These are phyloP conservation scores for Melanchra persicariae DNA, from an alignment of 2,888 invertebrate genomes.

Conservation along the genomic window DNA sequence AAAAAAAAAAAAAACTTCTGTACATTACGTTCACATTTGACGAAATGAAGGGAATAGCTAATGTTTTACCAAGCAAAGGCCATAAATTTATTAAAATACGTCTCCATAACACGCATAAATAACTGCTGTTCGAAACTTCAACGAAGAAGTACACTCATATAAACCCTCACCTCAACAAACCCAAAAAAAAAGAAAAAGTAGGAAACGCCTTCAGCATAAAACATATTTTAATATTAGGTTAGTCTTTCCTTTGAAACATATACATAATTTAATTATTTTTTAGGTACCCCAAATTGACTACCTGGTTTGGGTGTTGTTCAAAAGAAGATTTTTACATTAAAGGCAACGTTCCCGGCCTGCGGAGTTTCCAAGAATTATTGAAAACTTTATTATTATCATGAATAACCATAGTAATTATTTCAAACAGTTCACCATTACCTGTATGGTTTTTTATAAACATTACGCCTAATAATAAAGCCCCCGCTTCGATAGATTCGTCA, in stretches of 20 bases:
- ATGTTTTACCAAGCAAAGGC: no score
- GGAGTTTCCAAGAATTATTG: conserved; percentile 55
- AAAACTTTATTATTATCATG: conserved; percentile 34
- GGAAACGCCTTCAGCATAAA: neutral
- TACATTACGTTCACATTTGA: no score
- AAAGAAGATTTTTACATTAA: conserved; percentile 76
- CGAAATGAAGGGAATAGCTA: no score
- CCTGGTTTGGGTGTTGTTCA: conserved; percentile 75
- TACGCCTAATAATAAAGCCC: no score
- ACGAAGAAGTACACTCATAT: neutral
- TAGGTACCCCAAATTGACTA: conserved; percentile 77
- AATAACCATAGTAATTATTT: conserved; percentile 9
- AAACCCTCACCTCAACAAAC: neutral
- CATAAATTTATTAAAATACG: no score
- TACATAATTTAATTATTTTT: conserved; percentile 47
- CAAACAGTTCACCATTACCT: neutral
- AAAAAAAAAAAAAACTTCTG: no score
- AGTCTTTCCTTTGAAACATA: neutral
- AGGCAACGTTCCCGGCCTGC: conserved; percentile 68
- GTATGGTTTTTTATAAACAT: neutral
- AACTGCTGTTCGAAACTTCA: neutral
- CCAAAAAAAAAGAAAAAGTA: neutral
- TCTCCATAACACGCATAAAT: no score
- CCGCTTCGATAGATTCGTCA: no score
- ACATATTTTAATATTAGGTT: neutral